These are phyloP conservation scores for Lasioglossum calceatum DNA, from an alignment of 2,888 invertebrate genomes.

Conservation along the genomic window DNA sequence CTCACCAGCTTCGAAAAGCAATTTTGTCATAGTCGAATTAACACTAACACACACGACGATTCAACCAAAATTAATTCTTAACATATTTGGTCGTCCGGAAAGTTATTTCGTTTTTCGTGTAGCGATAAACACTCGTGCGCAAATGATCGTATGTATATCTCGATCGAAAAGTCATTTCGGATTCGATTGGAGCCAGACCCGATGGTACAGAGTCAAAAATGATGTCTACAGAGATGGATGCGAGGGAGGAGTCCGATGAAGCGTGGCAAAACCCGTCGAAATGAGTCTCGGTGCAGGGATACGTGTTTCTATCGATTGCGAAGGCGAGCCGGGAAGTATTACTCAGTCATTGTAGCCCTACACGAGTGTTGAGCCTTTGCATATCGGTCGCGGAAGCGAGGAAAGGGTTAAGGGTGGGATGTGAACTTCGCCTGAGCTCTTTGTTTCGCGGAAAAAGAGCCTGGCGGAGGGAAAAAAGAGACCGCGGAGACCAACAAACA, in stretches of 20 bases:
- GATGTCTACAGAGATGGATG: neutral
- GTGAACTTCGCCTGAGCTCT: conserved; percentile 54
- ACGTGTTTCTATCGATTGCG: conserved; percentile 76
- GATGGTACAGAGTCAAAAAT: neutral
- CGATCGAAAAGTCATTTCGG: neutral
- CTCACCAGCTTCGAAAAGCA: neutral
- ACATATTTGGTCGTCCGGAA: too few species aligned
- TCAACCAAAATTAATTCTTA: neutral
- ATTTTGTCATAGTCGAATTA: neutral
- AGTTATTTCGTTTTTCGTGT: too few species aligned
- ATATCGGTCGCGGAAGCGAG: conserved; percentile 47
- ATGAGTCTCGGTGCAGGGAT: conserved; percentile 10
- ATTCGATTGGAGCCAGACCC: neutral
- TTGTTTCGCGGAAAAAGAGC: conserved; percentile 55
- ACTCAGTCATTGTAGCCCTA: conserved; percentile 70
- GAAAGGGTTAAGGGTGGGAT: conserved; percentile 63
- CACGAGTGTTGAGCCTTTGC: conserved; percentile 55
- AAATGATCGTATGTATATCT: neutral
- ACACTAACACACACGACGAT: neutral
- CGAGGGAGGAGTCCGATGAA: neutral
- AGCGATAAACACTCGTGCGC: neutral
- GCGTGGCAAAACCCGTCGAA: conserved; percentile 4
- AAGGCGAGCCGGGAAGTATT: conserved; percentile 78
- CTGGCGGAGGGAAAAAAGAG: conserved; percentile 8
- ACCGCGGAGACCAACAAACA: conserved; percentile 41